Evolutionary conservation across 1,140 invertebrate species (phyloP).

Genomic region (Araneus ventricosus): DNA sequence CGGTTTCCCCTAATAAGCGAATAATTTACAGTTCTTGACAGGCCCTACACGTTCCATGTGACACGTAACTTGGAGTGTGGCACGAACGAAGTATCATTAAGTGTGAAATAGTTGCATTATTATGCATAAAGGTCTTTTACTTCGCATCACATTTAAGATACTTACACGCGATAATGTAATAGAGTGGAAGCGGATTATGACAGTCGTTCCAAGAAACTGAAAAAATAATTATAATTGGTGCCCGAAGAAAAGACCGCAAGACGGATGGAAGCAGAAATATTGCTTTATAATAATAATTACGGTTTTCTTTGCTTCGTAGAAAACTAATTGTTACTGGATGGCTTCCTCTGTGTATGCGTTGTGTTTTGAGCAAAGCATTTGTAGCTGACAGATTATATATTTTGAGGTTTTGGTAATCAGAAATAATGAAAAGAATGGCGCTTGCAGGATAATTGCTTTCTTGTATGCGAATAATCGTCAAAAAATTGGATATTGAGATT

Average conservation of each 20-base stretch:
- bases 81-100: slow-evolving; percentile 37
- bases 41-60: slow-evolving; percentile 8
- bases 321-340: too few species aligned
- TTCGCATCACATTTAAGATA: slow-evolving; percentile 5
- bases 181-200: not conserved
- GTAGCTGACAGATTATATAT: too few species aligned
- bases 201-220: not conserved
- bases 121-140: slow-evolving; percentile 39
- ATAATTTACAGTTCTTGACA: slow-evolving; percentile 22
- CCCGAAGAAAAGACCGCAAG: not conserved
- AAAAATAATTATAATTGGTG: not conserved
- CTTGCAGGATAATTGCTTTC: too few species aligned
- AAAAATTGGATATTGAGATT: too few species aligned
- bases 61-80: slow-evolving; percentile 36
- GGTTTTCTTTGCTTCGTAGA: too few species aligned
- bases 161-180: slow-evolving; percentile 17
- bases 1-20: not conserved
- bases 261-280: not conserved
- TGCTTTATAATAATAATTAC: too few species aligned
- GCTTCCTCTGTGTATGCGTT: too few species aligned
- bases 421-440: too few species aligned
- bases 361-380: too few species aligned
- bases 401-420: too few species aligned
- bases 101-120: slow-evolving; percentile 35
- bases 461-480: too few species aligned